phyloP scores from a whole-genome alignment of 2,888 invertebrate species.

The Lymantria monacha region DNA sequence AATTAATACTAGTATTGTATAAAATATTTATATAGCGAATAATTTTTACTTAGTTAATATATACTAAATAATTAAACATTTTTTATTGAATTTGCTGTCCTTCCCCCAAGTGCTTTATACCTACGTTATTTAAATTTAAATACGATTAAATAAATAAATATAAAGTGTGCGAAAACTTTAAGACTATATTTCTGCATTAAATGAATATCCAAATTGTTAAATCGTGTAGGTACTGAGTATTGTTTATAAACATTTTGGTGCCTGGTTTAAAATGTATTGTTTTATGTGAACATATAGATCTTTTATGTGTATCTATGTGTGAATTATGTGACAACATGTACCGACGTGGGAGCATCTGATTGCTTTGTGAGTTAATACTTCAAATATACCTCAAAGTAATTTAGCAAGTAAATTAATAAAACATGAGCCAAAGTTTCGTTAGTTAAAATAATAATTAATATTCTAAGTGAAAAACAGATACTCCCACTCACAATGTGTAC shows the following conservation, averaged over 20 bases:
- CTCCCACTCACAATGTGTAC: constrained; percentile 19
- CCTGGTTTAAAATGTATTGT: constrained; percentile 50
- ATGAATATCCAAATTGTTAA: constrained; percentile 75
- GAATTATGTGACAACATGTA: constrained; percentile 9
- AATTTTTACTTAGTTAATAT: constrained; percentile 82
- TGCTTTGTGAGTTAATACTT: constrained; percentile 32
- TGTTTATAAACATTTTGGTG: constrained; percentile 69
- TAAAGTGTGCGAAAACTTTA: constrained; percentile 77
- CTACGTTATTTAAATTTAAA: constrained; percentile 81
- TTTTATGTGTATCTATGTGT: constrained; percentile 6
- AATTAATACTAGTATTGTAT: constrained; percentile 80
- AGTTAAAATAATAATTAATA: constrained; percentile 36
- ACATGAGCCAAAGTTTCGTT: constrained; percentile 38
- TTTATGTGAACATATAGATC: constrained; percentile 8
- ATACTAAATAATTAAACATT: constrained; percentile 79
- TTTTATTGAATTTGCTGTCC: constrained; percentile 84
- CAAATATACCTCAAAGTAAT: constrained; percentile 34
- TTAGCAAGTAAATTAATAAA: constrained; percentile 37
- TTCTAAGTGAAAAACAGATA: constrained; percentile 30
- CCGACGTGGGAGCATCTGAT: constrained; percentile 31
- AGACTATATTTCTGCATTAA: constrained; percentile 75
- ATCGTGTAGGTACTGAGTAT: constrained; percentile 58
- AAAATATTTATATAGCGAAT: constrained; percentile 81
- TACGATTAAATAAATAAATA: constrained; percentile 78
- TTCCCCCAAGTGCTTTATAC: constrained; percentile 83